Percentiles rank a stretch among this genome's conserved stretches.
These are phyloP conservation scores for Cygnus atratus DNA, from an alignment of 2,113 vertebrate species.

Conservation along the genomic window DNA sequence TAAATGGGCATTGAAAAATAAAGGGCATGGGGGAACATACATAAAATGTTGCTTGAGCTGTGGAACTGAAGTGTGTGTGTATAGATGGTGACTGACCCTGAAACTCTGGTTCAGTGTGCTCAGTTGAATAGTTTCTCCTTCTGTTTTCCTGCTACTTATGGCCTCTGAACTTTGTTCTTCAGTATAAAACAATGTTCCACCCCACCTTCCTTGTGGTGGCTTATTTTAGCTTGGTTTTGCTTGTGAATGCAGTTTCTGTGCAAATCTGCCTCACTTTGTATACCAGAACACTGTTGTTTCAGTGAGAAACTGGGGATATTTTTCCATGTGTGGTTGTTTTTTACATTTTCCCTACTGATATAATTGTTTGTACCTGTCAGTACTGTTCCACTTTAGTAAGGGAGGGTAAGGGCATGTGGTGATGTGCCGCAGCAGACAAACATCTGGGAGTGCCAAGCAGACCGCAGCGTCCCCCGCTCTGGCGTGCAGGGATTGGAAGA, in stretches of 20 bases:
- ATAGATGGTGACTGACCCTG: neutral
- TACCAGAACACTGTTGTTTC: neutral
- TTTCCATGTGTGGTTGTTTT: neutral
- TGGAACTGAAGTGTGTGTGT: neutral
- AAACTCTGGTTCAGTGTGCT: neutral
- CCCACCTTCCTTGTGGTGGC: neutral
- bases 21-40: neutral
- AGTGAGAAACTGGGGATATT: neutral
- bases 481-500: neutral
- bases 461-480: neutral
- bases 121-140: neutral
- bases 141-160: neutral
- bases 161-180: neutral
- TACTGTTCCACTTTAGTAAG: neutral
- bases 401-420: neutral
- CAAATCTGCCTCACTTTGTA: neutral
- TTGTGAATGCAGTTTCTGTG: neutral
- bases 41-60: neutral
- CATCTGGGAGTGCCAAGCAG: neutral
- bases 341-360: neutral
- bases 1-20: neutral
- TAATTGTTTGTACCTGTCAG: neutral
- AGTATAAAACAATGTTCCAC: neutral
- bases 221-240: neutral
- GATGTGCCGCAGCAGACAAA: neutral